These are phyloP conservation scores for Nesogale talazaci DNA, from an alignment of 2,113 vertebrate species.

Conservation along the genomic window DNA sequence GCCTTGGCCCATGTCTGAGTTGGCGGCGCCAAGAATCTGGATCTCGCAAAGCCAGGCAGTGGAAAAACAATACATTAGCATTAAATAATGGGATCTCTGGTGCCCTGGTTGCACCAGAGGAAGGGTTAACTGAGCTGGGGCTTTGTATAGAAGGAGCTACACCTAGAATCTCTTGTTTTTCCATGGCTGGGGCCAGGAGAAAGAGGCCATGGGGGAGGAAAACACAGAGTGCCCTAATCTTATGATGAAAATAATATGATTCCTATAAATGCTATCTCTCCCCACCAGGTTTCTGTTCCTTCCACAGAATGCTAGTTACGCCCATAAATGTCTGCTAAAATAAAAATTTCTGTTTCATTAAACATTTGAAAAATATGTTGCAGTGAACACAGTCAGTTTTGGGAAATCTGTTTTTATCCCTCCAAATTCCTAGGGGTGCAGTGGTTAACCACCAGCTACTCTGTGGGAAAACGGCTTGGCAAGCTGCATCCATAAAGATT, in stretches of 20 bases:
- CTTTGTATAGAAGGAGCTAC: conserved; percentile 53
- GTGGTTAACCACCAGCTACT: not conserved
- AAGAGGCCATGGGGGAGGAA: conserved; percentile 64
- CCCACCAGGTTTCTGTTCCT: conserved; percentile 74
- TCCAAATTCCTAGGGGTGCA: conserved; percentile 34
- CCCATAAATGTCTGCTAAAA: conserved; percentile 83
- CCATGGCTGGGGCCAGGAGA: conserved; percentile 57
- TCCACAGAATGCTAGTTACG: conserved; percentile 71
- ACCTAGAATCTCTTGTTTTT: conserved; percentile 75
- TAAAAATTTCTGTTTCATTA: conserved; percentile 87
- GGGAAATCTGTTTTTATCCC: conserved; percentile 85
- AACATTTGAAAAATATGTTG: conserved; percentile 87
- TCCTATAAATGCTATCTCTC: conserved; percentile 81
- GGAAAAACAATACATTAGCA: conserved; percentile 66
- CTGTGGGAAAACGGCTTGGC: not conserved
- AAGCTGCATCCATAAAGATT: not conserved
- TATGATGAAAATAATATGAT: conserved; percentile 81
- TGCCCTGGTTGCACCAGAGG: not conserved
- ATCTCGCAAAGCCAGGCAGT: conserved; percentile 71
- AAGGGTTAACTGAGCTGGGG: conserved; percentile 76
- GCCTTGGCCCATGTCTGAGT: conserved; percentile 61
- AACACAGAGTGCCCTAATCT: conserved; percentile 77
- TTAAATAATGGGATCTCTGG: conserved; percentile 76
- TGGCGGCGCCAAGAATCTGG: conserved; percentile 70
- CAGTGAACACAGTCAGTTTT: conserved; percentile 84